Base-by-base conservation (phyloP, 2,888 invertebrate genomes). In the Orchesellides sinensis region DNA sequence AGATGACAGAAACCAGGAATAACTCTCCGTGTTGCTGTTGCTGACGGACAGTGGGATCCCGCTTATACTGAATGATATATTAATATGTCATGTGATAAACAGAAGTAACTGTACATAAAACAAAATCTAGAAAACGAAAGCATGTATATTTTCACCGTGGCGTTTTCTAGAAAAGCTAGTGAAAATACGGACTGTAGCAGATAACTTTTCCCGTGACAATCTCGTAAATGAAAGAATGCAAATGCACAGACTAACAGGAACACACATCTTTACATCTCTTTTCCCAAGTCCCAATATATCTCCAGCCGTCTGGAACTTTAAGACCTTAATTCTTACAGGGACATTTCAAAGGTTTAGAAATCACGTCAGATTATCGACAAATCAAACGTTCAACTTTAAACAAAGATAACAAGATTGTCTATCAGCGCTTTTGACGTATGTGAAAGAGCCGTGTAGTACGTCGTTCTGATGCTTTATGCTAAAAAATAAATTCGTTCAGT, bases 341-440 rank as follows among this genome's bases (percentile, higher is more conserved):
- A n/a, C 65, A 65, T 12, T 27, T 17, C 29, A 17, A 61, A 32
- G 56, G 4, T 19, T 21, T 35, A 14, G 54, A 25, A 47, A 45
- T 25, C 72, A 65, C 66, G 40, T 47, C 59, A 68, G 56, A 56
- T 56, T 69, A 78, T 78, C 69, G 78, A 78, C 78, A 69, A 78
- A 69, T 78, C 78, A 78, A 78, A 59, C 45, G 52, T 35, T 47
- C 40, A 27, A 49, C 49, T 40, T 35, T 10, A 8, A 63, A 49
- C 29, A 52, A 69, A 10, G 52, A 69, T 17, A 69, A 66, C 66
- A 47, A 40, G 35, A 27, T 61, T n/a, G 14, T 2, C 10, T 40
- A n/a, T n/a, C 40, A 40, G n/a, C 10, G 23, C 56, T 25, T 56
- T 27, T 5, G 5, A 40, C 40, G 10, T 40, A 40, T n/a, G 2